A percentile compares a stretch with the other conserved stretches of the same genome.
Evolutionary conservation across 2,797 vertebrate species (phyloP).

Genomic region (Kryptolebias ocellatus): DNA sequence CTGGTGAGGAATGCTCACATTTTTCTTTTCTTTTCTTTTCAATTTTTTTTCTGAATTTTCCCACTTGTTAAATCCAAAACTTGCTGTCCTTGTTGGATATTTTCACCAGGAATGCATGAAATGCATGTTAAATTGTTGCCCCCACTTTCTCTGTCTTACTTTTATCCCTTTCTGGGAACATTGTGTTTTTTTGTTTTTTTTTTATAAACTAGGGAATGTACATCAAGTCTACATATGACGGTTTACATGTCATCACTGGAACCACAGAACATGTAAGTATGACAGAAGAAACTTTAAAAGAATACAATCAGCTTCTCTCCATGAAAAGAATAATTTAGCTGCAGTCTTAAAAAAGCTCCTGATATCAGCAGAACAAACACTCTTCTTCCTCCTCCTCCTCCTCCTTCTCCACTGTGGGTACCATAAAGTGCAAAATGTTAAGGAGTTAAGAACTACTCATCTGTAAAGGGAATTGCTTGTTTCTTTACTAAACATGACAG

Average conservation of each 20-base stretch:
- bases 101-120: slow-evolving; percentile 19
- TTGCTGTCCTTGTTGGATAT: slow-evolving; percentile 1
- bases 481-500: slow-evolving; percentile 8
- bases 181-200: slow-evolving; percentile 25
- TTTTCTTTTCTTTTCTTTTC: neutral
- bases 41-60: too few relatives aligned
- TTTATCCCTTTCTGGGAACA: slow-evolving; percentile 19
- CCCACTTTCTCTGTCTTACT: slow-evolving; percentile 21
- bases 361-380: neutral
- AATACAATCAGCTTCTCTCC: neutral
- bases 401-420: slow-evolving; percentile 1
- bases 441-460: slow-evolving; percentile 30
- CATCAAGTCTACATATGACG: slow-evolving; percentile 97
- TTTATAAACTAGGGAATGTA: slow-evolving; percentile 89
- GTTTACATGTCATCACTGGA: slow-evolving; percentile 94
- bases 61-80: slow-evolving; percentile 6
- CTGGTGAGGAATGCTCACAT: slow-evolving; percentile 83
- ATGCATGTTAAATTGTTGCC: slow-evolving; percentile 43
- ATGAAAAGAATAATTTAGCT: neutral
- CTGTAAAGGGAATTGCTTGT: slow-evolving; percentile 25
- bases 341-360: slow-evolving; percentile 11
- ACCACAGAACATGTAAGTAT: slow-evolving; percentile 95
- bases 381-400: neutral
- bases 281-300: slow-evolving; percentile 30
- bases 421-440: slow-evolving; percentile 14